phyloP scores from a whole-genome alignment of 2,888 invertebrate genomes.

The Lasioglossum oenotherae region DNA sequence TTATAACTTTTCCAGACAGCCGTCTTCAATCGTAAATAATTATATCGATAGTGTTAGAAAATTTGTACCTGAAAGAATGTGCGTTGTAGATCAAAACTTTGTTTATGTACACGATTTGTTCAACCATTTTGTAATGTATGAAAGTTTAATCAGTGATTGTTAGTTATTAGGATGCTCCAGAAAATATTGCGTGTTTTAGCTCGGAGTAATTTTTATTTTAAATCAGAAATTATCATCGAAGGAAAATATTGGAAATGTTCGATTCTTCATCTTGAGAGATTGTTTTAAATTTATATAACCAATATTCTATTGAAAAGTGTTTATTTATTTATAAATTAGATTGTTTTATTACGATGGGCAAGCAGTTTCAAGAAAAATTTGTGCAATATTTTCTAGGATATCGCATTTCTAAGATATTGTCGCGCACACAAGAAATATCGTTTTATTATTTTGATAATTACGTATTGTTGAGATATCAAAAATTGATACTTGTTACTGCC shows the following conservation, averaged over 20 bases:
- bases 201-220: too few species aligned
- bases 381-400: slow-evolving; percentile 6
- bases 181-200: background rate
- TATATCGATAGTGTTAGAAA: background rate
- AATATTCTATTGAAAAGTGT: too few species aligned
- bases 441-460: background rate
- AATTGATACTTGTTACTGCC: background rate
- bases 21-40: background rate
- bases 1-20: slow-evolving; percentile 3
- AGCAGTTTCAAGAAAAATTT: background rate
- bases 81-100: background rate
- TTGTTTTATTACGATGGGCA: too few species aligned
- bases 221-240: background rate
- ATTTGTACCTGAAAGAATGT: background rate
- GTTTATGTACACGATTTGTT: background rate
- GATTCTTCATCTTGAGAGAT: too few species aligned
- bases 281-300: too few species aligned
- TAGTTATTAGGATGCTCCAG: background rate
- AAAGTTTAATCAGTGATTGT: background rate
- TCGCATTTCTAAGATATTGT: background rate
- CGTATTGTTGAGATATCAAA: background rate
- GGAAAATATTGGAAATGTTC: too few species aligned
- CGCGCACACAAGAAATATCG: background rate
- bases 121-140: background rate
- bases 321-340: too few species aligned